phyloP scores from a whole-genome alignment of 2,797 vertebrate genomes.

The Trachurus trachurus region DNA sequence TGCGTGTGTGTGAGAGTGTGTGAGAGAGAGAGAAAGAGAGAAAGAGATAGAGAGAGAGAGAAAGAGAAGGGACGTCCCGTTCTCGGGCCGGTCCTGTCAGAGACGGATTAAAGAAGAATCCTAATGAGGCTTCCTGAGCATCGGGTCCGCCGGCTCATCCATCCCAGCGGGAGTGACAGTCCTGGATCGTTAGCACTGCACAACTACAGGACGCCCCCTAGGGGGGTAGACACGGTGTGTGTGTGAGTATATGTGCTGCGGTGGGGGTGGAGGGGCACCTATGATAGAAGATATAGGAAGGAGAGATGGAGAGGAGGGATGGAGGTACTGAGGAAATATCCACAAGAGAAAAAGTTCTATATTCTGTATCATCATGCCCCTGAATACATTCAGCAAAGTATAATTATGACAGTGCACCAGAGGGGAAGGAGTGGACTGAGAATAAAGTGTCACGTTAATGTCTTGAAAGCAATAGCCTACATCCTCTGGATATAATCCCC shows the following conservation, averaged over 20 bases:
- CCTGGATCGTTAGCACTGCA: constrained; percentile 94
- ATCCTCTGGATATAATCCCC: constrained; percentile 41
- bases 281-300: constrained; percentile 51
- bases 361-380: neutral
- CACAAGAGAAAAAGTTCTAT: constrained; percentile 12
- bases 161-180: constrained; percentile 90
- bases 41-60: no score
- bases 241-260: constrained; percentile 15
- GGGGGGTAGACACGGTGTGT: constrained; percentile 75
- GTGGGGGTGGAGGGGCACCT: constrained; percentile 6
- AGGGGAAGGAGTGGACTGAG: neutral
- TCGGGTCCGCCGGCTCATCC: constrained; percentile 88
- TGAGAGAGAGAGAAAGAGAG: no score
- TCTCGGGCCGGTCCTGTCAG: constrained; percentile 89
- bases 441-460: neutral
- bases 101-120: constrained; percentile 98
- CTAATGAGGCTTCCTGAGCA: constrained; percentile 94
- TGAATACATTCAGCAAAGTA: neutral
- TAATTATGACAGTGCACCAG: neutral
- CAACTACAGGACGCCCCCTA: constrained; percentile 96
- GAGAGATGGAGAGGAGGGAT: constrained; percentile 38
- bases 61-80: constrained; percentile 81
- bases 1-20: constrained; percentile 32
- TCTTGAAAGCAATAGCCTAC: constrained; percentile 1
- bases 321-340: constrained; percentile 9